Base-by-base conservation (phyloP, 2,797 vertebrate genomes). In the Oreonectes daqikongensis region DNA sequence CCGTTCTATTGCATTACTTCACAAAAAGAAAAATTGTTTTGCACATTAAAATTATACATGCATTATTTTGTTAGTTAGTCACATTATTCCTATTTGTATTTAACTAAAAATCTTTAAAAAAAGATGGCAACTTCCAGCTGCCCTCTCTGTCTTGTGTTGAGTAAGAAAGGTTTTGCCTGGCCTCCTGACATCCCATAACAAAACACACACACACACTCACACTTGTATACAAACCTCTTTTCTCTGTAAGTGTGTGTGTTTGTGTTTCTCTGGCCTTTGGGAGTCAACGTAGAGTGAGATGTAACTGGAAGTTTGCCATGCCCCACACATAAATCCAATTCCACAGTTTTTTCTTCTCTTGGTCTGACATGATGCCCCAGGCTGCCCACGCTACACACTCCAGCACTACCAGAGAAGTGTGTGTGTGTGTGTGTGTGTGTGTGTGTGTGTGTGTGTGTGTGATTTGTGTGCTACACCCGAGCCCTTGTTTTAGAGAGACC, bases 351-450 rank as follows among this genome's bases (percentile, higher is more conserved):
- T 84, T 84, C 83, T 87, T 88, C 85, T 87, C 88, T 90, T 79
- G 85, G 84, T 87, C 88, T 90, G 87, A 90, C 90, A 90, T 86
- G 78, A 81, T 85, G 88, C 91, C 91, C 90, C 81, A 60, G 90
- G 91, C 90, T 86, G 86, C 86, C 89, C 88, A 90, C 88, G 87
- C 83, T 89, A 91, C 86, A 86, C 82, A 89, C 87, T 88, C 84
- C 87, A 89, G 89, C 88, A 87, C 87, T 89, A 87, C 91, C 88
- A 87, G 84, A 87, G 64, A 60, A 53, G 63, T 77, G 55, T 79
- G 72, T 82, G 67, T 75, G 38, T 82, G 60, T 82, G 67, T 75
- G 38, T 82, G 60, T 82, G 67, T 75, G 38, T 82, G 60, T 82
- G 67, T 75, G 38, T 82, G 60, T 82, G 67, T 75, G 38, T 82